Base-by-base conservation (phyloP, 2,113 vertebrate genomes). In the Peromyscus leucopus region DNA sequence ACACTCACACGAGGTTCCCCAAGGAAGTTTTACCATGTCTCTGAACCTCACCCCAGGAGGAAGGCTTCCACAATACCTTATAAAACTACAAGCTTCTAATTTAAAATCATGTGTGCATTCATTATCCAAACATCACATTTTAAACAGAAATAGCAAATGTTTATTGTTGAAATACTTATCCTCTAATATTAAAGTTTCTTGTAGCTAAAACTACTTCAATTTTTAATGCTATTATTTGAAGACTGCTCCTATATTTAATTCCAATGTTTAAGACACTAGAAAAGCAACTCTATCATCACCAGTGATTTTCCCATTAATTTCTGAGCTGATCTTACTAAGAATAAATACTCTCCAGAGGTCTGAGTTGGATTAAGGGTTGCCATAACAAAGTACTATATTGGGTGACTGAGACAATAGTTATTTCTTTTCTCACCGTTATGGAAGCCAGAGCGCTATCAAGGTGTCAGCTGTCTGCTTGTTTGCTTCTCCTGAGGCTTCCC, bases 121-220 rank as follows among this genome's bases (percentile, higher is more conserved):
- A 69, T 87, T 84, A 94, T 63, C 74, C 36, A 96, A 91, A 80
- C 22, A 59, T 91, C 51, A 89, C 51, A 82, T 69, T 80, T 93
- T 93, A 63, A 91, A 65, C 67, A 80, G 17, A 42, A 94, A 78
- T 78, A 63, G 0, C 19, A 96, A 19, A 39, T 7, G 7, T n/a
- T 93, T 89, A 21, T 17, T 1, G 63, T 15, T 91, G 74, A 90
- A 59, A 90, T 5, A 59, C n/a, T n/a, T 92, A 16, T 42, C 12
- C 11, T 78, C 26, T 85, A 79, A 87, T 59, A 36, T 75, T 2
- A 5, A 39, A 80, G 33, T 24, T 83, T 90, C 74, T 83, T 55
- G n/a, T 76, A 84, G 65, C 39, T 17, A 24, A 31, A 76, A 82
- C 7, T 72, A 69, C 87, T 91, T 92, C 36, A 88, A 80, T 31